Evolutionary conservation across 37 sponge, comb jelly and placozoan species (phyloP), one percentile per base, ranked within the genome.

Genomic region (Chondrilla cf. caribensis): DNA sequence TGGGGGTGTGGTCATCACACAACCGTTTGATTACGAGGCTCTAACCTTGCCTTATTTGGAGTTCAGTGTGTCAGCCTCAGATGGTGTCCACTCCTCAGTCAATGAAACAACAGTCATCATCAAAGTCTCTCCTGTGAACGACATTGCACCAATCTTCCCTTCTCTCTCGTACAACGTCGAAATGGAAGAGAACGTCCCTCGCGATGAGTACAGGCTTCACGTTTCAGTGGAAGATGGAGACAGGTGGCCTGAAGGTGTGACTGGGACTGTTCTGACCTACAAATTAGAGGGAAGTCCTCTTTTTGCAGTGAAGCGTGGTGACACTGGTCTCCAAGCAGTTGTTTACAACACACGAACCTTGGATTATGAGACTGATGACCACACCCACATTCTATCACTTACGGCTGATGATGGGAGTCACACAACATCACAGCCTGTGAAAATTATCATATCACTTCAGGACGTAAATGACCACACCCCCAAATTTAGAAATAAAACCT

Each of bases 401-500:
- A 80, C 82, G 78, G 90, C 83, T 36, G 81, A 77, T 82, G 83
- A 85, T 55, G 35, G 90, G 57, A 28, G 71, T 1, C 40, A 25
- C 25, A 2, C 43, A 73, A 4, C 15, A 64, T 29, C 17, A 58
- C 38, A 31, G 32, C 59, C 18, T 82, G 79, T 78, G 66, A 82
- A 62, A 6, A 38, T 18, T 85, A 81, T 57, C 18, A 44, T 89
- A 24, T 67, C 41, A 0, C 41, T 89, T 44, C 21, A 0, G 15
- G 90, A 89, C 57, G 58, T 68, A 2, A 89, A 89, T 78, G 90
- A 89, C 60, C 82, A 85, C 68, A 11, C 70, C 8, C 90, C 90
- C 3, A 70, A 82, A 58, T 85, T 89, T 57, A 24, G 35, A 32
- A n/a, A 59, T 28, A 0, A 0, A 21, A 28, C 9, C 15, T 85